Percentiles rank a stretch among this genome's conserved stretches.
Evolutionary conservation across 2,888 invertebrate species (phyloP).

Genomic region (Penaeus monodon): DNA sequence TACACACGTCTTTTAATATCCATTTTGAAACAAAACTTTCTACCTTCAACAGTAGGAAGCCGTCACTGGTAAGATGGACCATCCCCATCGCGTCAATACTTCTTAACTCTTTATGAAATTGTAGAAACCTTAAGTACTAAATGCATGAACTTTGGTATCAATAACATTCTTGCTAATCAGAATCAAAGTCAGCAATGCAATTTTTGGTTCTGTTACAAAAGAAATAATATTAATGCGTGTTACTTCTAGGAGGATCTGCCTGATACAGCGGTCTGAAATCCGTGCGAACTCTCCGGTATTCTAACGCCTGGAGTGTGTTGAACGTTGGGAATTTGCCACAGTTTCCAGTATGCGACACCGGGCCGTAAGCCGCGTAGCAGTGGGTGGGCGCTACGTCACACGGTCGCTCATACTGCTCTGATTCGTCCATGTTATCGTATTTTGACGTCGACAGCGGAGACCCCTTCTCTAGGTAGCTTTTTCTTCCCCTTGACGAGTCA

Average conservation of each 20-base stretch:
- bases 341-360: constrained; percentile 3
- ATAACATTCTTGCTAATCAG: too few species aligned
- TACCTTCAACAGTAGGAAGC: too few species aligned
- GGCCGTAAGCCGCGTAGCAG: constrained; percentile 49
- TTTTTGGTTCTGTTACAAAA: too few species aligned
- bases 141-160: too few species aligned
- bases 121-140: too few species aligned
- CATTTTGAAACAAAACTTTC: too few species aligned
- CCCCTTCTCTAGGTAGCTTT: not conserved
- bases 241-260: not conserved
- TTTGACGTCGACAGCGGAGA: not conserved
- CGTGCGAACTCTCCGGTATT: not conserved
- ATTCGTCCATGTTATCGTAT: constrained; percentile 23
- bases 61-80: too few species aligned
- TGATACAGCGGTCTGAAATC: not conserved
- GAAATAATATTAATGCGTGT: not conserved
- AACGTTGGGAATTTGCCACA: constrained; percentile 34
- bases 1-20: too few species aligned
- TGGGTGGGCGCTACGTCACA: constrained; percentile 49
- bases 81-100: too few species aligned
- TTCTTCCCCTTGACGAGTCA: not conserved
- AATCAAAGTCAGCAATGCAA: too few species aligned
- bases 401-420: constrained; percentile 38
- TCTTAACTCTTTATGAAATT: too few species aligned
- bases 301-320: constrained; percentile 39